phyloP scores from a whole-genome alignment of 1,140 invertebrate species.

The Gryon sp. region DNA sequence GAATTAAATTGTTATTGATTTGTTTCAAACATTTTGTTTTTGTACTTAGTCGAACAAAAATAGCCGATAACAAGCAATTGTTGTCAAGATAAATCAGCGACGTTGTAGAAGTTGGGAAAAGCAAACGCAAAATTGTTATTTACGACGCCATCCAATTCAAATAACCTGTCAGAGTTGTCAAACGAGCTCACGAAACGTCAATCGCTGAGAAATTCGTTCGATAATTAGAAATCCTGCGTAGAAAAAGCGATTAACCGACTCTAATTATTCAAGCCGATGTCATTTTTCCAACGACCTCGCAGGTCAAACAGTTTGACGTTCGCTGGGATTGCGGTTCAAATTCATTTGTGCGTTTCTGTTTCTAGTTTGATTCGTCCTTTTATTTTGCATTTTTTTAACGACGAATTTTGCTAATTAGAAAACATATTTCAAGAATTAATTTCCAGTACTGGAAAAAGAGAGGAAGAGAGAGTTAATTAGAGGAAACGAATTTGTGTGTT shows the following conservation, averaged over 20 bases:
- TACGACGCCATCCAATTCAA: conserved; percentile 5
- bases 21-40: too few relatives aligned
- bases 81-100: conserved; percentile 35
- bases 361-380: too few relatives aligned
- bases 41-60: conserved; percentile 47
- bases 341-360: too few relatives aligned
- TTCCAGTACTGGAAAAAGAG: too few relatives aligned
- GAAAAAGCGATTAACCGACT: neutral
- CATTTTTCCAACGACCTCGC: neutral
- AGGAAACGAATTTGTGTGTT: too few relatives aligned
- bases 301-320: conserved; percentile 10
- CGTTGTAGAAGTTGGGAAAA: neutral
- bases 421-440: too few relatives aligned
- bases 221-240: conserved; percentile 9
- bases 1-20: too few relatives aligned
- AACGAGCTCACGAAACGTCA: conserved; percentile 9
- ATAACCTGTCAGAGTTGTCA: conserved; percentile 37
- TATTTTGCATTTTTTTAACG: too few relatives aligned
- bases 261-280: conserved; percentile 17
- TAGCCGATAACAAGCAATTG: conserved; percentile 30
- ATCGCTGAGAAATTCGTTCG: conserved; percentile 7
- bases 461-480: too few relatives aligned
- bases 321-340: too few relatives aligned
- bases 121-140: neutral
- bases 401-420: too few relatives aligned